Percentiles rank a stretch among this genome's conserved stretches.
Conservation (phyloP, 2,888 invertebrate species). For the Hoplodrina blanda region DNA sequence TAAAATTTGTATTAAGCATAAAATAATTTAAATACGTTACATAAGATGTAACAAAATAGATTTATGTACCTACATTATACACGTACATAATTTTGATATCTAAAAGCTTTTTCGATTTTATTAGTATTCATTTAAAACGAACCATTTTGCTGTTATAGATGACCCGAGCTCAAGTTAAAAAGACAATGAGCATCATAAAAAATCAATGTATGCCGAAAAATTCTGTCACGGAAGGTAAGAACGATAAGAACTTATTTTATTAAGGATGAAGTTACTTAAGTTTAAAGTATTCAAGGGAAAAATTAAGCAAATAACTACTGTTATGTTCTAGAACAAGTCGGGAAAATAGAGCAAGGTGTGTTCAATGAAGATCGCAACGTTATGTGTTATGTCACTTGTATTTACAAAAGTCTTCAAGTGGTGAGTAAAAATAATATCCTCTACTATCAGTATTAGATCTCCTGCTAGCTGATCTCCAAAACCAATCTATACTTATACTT, state of each 20-base stretch:
- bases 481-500: too few relatives aligned
- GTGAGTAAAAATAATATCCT: slow-evolving; percentile 65
- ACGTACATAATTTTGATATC: too few relatives aligned
- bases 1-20: too few relatives aligned
- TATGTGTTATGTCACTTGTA: slow-evolving; percentile 82
- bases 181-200: slow-evolving; percentile 90
- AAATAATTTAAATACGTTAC: too few relatives aligned
- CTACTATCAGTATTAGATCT: neutral
- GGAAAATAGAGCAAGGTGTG: slow-evolving; percentile 80
- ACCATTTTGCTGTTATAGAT: slow-evolving; percentile 70
- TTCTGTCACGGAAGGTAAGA: slow-evolving; percentile 87
- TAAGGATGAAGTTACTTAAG: neutral
- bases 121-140: too few relatives aligned
- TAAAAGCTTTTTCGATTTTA: too few relatives aligned
- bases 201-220: slow-evolving; percentile 91
- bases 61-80: too few relatives aligned
- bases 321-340: slow-evolving; percentile 77
- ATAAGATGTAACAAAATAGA: too few relatives aligned
- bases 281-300: neutral
- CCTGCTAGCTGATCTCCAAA: too few relatives aligned
- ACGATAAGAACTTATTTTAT: neutral
- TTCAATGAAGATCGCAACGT: slow-evolving; percentile 80
- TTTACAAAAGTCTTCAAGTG: slow-evolving; percentile 80
- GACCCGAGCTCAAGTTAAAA: slow-evolving; percentile 90
- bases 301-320: neutral